Evolutionary conservation across 2,113 vertebrate species (phyloP).

Genomic region (Calypte anna): DNA sequence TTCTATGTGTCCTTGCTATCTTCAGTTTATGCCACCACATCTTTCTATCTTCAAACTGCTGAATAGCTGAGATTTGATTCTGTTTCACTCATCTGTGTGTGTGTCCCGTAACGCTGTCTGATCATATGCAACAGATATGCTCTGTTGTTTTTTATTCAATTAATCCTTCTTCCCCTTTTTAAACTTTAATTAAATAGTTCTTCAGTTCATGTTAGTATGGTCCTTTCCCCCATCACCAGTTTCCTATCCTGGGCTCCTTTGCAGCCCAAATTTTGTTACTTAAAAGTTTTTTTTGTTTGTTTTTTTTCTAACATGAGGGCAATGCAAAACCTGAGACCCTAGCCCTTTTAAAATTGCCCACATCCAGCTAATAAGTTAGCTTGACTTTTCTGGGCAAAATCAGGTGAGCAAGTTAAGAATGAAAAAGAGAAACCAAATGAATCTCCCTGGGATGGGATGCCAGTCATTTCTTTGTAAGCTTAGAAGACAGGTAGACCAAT

Average conservation of each 20-base stretch:
- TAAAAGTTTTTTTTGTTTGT: background rate
- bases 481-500: background rate
- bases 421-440: background rate
- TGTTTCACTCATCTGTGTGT: accelerated
- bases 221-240: background rate
- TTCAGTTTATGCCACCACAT: background rate
- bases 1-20: background rate
- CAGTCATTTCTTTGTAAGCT: background rate
- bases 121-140: background rate
- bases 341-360: background rate
- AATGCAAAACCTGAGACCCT: background rate
- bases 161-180: background rate
- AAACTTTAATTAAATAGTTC: background rate
- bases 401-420: background rate
- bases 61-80: background rate
- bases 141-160: background rate
- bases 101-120: background rate
- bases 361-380: background rate
- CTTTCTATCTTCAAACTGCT: background rate
- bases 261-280: background rate
- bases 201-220: background rate
- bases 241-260: background rate
- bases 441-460: background rate
- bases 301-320: background rate
- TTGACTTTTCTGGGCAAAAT: background rate